A percentile compares a stretch with the other conserved stretches of the same genome.
phyloP scores from a whole-genome alignment of 2,113 vertebrate species.

The Tor tambroides region DNA sequence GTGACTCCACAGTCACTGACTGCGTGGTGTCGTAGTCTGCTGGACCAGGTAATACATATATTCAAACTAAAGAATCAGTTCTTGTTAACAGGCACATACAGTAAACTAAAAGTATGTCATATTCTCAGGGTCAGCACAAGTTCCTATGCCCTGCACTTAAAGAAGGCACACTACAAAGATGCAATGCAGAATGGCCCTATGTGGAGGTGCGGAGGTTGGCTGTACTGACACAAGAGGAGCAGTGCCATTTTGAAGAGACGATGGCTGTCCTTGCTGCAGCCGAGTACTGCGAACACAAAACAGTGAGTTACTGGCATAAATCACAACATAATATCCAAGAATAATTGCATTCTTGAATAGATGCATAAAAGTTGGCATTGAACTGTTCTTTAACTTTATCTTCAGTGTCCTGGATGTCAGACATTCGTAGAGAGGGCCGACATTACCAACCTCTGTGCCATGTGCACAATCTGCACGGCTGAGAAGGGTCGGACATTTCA shows the following conservation, averaged over 20 bases:
- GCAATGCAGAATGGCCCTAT: constrained; percentile 68
- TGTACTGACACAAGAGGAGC: constrained; percentile 69
- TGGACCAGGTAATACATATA: constrained; percentile 66
- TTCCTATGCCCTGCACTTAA: constrained; percentile 73
- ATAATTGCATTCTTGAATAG: too few species aligned
- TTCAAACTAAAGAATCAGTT: too few species aligned
- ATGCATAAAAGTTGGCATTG: too few species aligned
- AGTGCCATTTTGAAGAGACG: constrained; percentile 72
- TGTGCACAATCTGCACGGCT: constrained; percentile 65
- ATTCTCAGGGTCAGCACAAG: constrained; percentile 57
- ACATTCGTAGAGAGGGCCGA: constrained; percentile 67
- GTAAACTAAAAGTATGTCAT: too few species aligned
- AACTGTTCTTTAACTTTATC: background rate
- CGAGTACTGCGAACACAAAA: constrained; percentile 71
- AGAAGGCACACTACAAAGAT: constrained; percentile 42
- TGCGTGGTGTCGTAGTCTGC: constrained; percentile 72
- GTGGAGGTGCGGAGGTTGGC: constrained; percentile 74
- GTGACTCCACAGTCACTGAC: constrained; percentile 76
- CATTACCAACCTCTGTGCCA: constrained; percentile 66
- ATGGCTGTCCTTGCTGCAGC: constrained; percentile 65
- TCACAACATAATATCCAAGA: too few species aligned
- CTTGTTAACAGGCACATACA: too few species aligned
- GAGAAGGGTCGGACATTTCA: background rate
- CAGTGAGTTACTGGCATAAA: constrained; percentile 61
- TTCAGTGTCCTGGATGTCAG: constrained; percentile 74